phyloP scores from a whole-genome alignment of 1,140 invertebrate species.

The Papilio polytes region DNA sequence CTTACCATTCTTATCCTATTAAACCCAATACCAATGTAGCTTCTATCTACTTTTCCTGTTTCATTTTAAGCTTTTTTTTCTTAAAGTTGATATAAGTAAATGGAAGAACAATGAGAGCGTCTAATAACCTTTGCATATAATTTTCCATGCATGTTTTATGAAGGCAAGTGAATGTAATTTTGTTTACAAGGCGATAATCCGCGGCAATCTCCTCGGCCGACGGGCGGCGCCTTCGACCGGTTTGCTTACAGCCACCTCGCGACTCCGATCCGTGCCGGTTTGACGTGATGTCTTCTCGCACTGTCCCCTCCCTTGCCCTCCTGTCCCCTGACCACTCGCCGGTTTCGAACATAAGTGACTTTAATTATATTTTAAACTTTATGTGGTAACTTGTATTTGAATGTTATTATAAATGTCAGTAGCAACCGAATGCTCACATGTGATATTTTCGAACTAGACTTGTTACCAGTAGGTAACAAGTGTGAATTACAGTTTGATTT shows the following conservation, averaged over 20 bases:
- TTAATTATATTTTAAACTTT: slow-evolving; percentile 51
- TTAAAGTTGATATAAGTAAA: not conserved
- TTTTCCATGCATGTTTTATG: slow-evolving; percentile 47
- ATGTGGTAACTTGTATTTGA: not conserved
- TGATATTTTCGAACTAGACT: not conserved
- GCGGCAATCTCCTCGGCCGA: slow-evolving; percentile 65
- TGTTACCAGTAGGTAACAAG: no score
- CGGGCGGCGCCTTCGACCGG: slow-evolving; percentile 78
- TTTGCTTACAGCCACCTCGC: slow-evolving; percentile 75
- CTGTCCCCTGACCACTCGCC: slow-evolving; percentile 47
- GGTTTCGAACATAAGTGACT: slow-evolving; percentile 77
- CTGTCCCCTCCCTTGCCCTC: slow-evolving; percentile 55
- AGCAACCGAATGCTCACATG: not conserved
- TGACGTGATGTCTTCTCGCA: slow-evolving; percentile 78
- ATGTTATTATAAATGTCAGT: not conserved
- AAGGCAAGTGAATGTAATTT: slow-evolving; percentile 74
- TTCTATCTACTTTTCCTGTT: not conserved
- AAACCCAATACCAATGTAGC: not conserved
- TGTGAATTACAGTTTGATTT: not conserved
- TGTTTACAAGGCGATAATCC: slow-evolving; percentile 81
- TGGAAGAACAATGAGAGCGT: not conserved
- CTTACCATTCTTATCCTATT: not conserved
- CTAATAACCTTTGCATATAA: slow-evolving; percentile 18
- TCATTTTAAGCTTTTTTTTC: not conserved
- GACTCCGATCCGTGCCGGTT: slow-evolving; percentile 75